phyloP scores from a whole-genome alignment of 2,888 invertebrate species.

The Amiota minor region DNA sequence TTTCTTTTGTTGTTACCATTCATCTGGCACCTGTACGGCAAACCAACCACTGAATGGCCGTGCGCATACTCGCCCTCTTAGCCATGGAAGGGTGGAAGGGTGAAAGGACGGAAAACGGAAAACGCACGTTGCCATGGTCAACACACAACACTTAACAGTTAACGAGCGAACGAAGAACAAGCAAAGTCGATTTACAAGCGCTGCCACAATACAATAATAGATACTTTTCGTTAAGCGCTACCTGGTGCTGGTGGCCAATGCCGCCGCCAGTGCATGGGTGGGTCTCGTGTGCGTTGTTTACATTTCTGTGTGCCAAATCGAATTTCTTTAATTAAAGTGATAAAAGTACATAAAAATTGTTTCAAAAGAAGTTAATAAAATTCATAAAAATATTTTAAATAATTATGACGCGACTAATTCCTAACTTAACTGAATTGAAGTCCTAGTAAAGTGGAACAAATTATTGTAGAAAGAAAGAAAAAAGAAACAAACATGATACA shows the following conservation, averaged over 20 bases:
- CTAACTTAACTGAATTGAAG: conserved; percentile 2
- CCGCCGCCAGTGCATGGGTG: neutral
- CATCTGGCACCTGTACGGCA: neutral
- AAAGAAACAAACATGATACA: conserved; percentile 52
- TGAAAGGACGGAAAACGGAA: conserved; percentile 2
- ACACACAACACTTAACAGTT: conserved; percentile 30
- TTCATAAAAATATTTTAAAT: neutral
- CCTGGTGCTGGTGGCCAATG: conserved; percentile 10
- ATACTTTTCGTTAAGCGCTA: conserved; percentile 12
- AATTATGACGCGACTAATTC: no score
- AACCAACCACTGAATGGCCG: conserved; percentile 36
- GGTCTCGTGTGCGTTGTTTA: neutral
- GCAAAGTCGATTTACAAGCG: conserved; percentile 7
- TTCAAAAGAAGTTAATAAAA: conserved; percentile 1
- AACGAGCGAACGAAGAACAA: conserved; percentile 21
- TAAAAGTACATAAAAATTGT: neutral
- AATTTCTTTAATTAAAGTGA: conserved; percentile 14
- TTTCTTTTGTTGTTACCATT: neutral
- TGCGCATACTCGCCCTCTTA: conserved; percentile 28
- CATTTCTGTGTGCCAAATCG: conserved; percentile 9
- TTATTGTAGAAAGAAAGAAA: conserved; percentile 17
- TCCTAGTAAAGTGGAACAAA: neutral
- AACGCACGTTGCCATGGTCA: conserved; percentile 61
- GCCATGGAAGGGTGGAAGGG: neutral
- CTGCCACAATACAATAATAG: conserved; percentile 10